Conservation (phyloP, 1,140 invertebrate species). For the Chelonus insularis region DNA sequence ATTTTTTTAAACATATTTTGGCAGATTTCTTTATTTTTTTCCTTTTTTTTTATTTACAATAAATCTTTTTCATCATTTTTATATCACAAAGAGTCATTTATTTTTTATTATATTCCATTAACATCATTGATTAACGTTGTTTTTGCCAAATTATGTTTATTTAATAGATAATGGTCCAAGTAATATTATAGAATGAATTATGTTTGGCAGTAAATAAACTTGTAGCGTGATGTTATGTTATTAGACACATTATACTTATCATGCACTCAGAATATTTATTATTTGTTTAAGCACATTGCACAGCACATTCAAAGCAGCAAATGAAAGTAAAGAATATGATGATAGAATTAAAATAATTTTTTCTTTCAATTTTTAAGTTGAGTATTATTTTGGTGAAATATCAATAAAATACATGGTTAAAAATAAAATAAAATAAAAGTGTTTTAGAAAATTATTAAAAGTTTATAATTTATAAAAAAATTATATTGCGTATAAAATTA, state of each 20-base stretch:
- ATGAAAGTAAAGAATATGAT: conserved; percentile 54
- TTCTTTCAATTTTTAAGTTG: conserved; percentile 51
- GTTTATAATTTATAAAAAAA: no score
- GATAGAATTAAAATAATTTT: conserved; percentile 55
- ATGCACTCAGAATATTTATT: no score
- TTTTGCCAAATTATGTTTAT: conserved; percentile 21
- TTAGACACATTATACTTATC: no score
- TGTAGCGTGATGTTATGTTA: no score
- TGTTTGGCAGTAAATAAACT: no score
- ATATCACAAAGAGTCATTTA: not conserved
- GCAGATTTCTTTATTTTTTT: conserved; percentile 12
- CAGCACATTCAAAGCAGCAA: conserved; percentile 59
- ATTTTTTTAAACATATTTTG: conserved; percentile 51
- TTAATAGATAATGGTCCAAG: conserved; percentile 1
- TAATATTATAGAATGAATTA: conserved; percentile 17
- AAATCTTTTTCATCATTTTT: not conserved
- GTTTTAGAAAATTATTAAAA: no score
- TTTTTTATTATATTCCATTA: conserved; percentile 6
- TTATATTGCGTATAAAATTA: no score
- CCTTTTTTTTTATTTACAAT: not conserved
- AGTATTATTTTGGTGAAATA: conserved; percentile 46
- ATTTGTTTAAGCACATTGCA: conserved; percentile 33
- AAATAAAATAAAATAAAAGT: not conserved
- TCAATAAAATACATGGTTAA: conserved; percentile 12
- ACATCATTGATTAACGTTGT: conserved; percentile 18